phyloP scores from a whole-genome alignment of 2,888 invertebrate species.

The Dyspetes luteomarginatus region DNA sequence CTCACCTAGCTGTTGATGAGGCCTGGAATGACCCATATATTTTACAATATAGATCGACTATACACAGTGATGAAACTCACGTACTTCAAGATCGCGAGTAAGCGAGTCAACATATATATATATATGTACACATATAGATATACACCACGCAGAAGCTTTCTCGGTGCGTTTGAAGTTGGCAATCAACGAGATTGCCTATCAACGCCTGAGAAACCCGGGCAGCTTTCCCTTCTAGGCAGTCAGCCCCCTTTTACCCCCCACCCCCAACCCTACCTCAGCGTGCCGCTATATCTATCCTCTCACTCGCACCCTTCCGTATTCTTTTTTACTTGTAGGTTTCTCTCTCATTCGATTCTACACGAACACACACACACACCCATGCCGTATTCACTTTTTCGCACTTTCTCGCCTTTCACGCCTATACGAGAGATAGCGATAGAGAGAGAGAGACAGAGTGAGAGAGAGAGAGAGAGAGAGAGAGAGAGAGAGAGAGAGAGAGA shows the following conservation, averaged over 20 bases:
- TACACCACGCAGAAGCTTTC: conserved; percentile 63
- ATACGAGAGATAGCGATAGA: no score
- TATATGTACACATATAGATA: neutral
- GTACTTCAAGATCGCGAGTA: conserved; percentile 28
- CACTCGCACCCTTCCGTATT: conserved; percentile 31
- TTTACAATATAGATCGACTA: neutral
- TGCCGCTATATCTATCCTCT: conserved; percentile 40
- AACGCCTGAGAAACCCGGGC: conserved; percentile 77
- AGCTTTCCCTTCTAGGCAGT: conserved; percentile 67
- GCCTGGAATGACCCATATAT: neutral
- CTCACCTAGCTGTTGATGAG: no score
- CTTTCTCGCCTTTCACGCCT: conserved; percentile 50
- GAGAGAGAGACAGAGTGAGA: no score
- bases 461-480: no score
- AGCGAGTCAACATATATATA: conserved; percentile 10
- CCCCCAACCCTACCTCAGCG: conserved; percentile 12
- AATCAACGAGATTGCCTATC: conserved; percentile 83
- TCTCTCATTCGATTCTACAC: conserved; percentile 41
- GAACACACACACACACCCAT: conserved; percentile 60
- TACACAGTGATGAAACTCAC: neutral
- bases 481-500: no score
- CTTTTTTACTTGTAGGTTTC: neutral
- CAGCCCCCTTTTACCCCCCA: conserved; percentile 36
- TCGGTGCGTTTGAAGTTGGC: conserved; percentile 82
- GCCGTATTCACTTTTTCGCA: conserved; percentile 62